Evolutionary conservation across 2,888 invertebrate genomes (phyloP).

Genomic region (Troides aeacus): DNA sequence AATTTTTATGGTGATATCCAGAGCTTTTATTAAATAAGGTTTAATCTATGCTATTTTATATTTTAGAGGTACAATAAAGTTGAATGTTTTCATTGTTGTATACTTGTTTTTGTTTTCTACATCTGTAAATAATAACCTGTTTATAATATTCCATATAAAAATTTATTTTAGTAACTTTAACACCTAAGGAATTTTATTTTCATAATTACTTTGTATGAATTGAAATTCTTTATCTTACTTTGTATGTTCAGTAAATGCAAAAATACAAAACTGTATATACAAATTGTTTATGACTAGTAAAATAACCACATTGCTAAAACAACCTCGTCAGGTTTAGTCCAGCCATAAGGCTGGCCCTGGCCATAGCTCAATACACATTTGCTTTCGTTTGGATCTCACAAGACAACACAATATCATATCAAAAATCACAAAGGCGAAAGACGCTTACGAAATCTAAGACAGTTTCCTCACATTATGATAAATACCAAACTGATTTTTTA

Average conservation of each 20-base stretch:
- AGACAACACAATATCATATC: slow-evolving; percentile 52
- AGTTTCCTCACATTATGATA: slow-evolving; percentile 23
- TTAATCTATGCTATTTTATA: slow-evolving; percentile 45
- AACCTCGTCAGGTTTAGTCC: slow-evolving; percentile 42
- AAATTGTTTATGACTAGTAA: slow-evolving; percentile 77
- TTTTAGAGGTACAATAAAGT: slow-evolving; percentile 55
- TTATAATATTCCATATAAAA: slow-evolving; percentile 54
- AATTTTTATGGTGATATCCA: slow-evolving; percentile 33
- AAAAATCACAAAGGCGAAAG: slow-evolving; percentile 43
- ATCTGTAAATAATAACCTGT: slow-evolving; percentile 46
- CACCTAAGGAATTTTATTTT: slow-evolving; percentile 54
- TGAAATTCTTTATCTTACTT: slow-evolving; percentile 58
- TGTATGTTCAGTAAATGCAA: slow-evolving; percentile 56
- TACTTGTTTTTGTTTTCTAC: slow-evolving; percentile 41
- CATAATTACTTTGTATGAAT: slow-evolving; percentile 50
- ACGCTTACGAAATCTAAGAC: slow-evolving; percentile 23
- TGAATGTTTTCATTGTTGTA: slow-evolving; percentile 46
- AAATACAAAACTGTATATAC: slow-evolving; percentile 70
- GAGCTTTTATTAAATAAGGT: slow-evolving; percentile 51
- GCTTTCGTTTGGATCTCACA: slow-evolving; percentile 55
- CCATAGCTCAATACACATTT: slow-evolving; percentile 56
- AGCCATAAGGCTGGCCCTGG: slow-evolving; percentile 43
- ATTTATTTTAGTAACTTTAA: slow-evolving; percentile 52
- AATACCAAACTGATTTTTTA: slow-evolving; percentile 22
- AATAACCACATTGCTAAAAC: slow-evolving; percentile 64